Percentiles rank a stretch among this genome's conserved stretches.
Conservation (phyloP, 1,140 invertebrate genomes). For the Zaprionus gabonicus region DNA sequence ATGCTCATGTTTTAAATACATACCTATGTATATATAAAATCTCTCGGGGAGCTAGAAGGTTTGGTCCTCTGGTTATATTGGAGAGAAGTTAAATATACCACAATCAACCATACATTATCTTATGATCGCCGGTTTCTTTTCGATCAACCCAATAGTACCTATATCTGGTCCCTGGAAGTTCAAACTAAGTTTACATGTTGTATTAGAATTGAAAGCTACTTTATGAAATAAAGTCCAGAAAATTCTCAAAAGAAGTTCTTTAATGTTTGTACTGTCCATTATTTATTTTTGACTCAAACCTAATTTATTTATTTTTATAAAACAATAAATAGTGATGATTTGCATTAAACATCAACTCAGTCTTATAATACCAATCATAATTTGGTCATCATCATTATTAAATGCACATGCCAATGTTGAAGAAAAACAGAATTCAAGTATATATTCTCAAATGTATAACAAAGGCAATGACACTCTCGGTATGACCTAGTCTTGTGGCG, state of each 20-base stretch:
- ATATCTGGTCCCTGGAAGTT: too few species aligned
- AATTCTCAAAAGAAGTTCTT: constrained; percentile 8
- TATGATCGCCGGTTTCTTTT: too few species aligned
- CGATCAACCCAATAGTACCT: too few species aligned
- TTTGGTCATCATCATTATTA: not conserved
- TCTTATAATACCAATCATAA: not conserved
- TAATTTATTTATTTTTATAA: not conserved
- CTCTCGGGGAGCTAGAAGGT: too few species aligned
- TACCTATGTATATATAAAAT: too few species aligned
- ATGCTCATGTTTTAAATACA: too few species aligned
- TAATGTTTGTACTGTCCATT: constrained; percentile 23
- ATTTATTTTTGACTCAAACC: not conserved
- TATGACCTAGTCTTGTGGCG: not conserved
- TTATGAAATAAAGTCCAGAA: not conserved
- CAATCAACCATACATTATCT: too few species aligned
- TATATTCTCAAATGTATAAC: not conserved
- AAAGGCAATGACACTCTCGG: not conserved
- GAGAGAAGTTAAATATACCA: too few species aligned
- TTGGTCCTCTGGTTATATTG: too few species aligned
- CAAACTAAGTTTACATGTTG: too few species aligned
- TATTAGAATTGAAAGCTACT: not conserved
- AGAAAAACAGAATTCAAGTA: not conserved
- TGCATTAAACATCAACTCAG: not conserved
- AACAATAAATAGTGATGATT: not conserved
- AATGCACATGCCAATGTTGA: not conserved